Percentiles rank a stretch among this genome's conserved stretches.
Conservation (phyloP, 2,888 invertebrate genomes). For the Orchestes rusci region DNA sequence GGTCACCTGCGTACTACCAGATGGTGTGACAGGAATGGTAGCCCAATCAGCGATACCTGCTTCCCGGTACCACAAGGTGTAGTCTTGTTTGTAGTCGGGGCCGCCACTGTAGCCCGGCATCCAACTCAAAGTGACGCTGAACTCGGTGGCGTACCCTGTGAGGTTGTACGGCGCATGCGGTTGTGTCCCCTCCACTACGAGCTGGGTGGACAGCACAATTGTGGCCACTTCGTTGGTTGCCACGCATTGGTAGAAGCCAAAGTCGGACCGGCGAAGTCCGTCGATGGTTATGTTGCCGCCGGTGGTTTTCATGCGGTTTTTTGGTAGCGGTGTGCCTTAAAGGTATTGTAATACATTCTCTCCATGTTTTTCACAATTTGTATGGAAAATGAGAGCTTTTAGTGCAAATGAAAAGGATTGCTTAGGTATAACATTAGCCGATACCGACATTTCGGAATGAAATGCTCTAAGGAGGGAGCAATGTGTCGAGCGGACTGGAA, state of each 20-base stretch:
- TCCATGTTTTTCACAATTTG: no score
- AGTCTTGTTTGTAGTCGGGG: slow-evolving; percentile 82
- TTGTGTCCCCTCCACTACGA: slow-evolving; percentile 78
- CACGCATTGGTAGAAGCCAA: slow-evolving; percentile 93
- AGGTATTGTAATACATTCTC: no score
- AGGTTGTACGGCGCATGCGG: slow-evolving; percentile 97
- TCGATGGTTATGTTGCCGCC: slow-evolving; percentile 91
- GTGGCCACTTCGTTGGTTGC: slow-evolving; percentile 93
- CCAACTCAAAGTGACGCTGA: slow-evolving; percentile 87
- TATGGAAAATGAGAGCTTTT: no score
- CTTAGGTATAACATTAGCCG: no score
- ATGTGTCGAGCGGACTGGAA: no score
- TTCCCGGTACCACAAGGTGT: slow-evolving; percentile 91
- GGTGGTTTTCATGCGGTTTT: slow-evolving; percentile 66
- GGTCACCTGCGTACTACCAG: slow-evolving; percentile 82
- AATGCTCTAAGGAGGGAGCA: no score
- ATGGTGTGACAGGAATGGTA: slow-evolving; percentile 87
- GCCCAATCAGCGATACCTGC: slow-evolving; percentile 86
- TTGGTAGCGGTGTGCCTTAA: slow-evolving; percentile 64
- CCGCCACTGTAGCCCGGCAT: slow-evolving; percentile 90
- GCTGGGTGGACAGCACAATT: slow-evolving; percentile 82
- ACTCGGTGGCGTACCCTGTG: slow-evolving; percentile 79
- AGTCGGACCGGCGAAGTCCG: slow-evolving; percentile 78
- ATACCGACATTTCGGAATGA: no score
- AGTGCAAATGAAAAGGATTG: no score